Percentiles rank a stretch among this genome's conserved stretches.
Conservation (phyloP, 2,888 invertebrate genomes). For the Dysmachus trigonus region DNA sequence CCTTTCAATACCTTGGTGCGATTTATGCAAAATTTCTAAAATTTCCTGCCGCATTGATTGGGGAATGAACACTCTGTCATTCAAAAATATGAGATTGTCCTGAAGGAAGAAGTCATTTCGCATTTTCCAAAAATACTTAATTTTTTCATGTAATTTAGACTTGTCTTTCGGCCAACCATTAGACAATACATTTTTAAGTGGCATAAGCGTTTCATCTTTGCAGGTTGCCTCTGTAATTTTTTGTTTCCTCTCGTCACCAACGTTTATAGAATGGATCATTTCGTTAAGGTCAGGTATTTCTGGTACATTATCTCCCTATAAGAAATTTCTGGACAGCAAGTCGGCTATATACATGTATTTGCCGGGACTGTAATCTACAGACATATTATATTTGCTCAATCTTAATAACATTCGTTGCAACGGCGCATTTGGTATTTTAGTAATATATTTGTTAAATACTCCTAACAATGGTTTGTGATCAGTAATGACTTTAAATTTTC, state of each 20-base stretch:
- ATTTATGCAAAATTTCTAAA: background rate
- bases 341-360: constrained; percentile 47
- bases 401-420: constrained; percentile 51
- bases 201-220: too few relatives aligned
- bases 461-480: constrained; percentile 49
- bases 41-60: background rate
- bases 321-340: constrained; percentile 47
- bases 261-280: background rate
- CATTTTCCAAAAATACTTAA: background rate
- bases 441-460: constrained; percentile 47
- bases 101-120: background rate
- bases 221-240: too few relatives aligned
- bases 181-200: too few relatives aligned
- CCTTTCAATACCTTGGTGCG: constrained; percentile 43
- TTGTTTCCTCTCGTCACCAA: background rate
- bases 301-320: background rate
- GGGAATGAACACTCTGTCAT: constrained; percentile 9
- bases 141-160: background rate
- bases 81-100: background rate
- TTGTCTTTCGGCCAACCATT: constrained; percentile 34
- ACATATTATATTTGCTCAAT: constrained; percentile 51
- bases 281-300: constrained; percentile 43
- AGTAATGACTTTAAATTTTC: constrained; percentile 41
- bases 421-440: constrained; percentile 49
- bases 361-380: constrained; percentile 51